Conservation (phyloP, 2,888 invertebrate genomes). For the Caenorhabditis sp. region DNA sequence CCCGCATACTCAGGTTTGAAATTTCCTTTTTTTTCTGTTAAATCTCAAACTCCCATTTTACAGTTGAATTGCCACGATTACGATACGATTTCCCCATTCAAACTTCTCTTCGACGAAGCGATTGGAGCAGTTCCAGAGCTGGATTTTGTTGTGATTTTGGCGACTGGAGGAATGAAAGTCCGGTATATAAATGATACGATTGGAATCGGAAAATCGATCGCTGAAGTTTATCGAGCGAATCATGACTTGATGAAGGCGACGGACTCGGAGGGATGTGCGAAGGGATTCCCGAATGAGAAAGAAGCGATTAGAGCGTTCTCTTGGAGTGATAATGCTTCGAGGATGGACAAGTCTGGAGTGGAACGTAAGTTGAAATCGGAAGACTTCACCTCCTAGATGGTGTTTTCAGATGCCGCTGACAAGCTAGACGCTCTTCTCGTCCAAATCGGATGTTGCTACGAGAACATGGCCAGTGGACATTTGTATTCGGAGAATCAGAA, state of each 20-base stretch:
- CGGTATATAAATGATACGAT: conserved; percentile 71
- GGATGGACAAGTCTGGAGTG: conserved; percentile 59
- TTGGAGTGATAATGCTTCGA: conserved; percentile 65
- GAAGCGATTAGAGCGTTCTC: conserved; percentile 64
- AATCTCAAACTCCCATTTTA: neutral
- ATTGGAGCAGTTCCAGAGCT: conserved; percentile 74
- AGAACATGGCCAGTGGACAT: conserved; percentile 77
- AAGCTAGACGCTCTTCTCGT: conserved; percentile 78
- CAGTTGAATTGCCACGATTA: conserved; percentile 82
- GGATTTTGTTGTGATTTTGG: conserved; percentile 78
- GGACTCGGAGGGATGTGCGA: conserved; percentile 67
- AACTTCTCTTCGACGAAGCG: conserved; percentile 72
- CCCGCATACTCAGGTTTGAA: conserved; percentile 78
- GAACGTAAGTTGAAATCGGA: conserved; percentile 42
- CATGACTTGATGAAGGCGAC: conserved; percentile 68
- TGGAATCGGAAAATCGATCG: conserved; percentile 63
- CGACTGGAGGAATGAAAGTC: conserved; percentile 78
- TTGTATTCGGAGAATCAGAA: conserved; percentile 77
- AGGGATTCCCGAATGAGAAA: conserved; percentile 68
- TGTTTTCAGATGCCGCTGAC: conserved; percentile 51
- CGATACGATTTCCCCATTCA: conserved; percentile 80
- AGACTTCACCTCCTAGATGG: neutral
- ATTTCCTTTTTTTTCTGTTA: neutral
- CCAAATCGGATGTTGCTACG: conserved; percentile 81
- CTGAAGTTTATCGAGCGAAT: conserved; percentile 54